Base-by-base conservation (phyloP, 2,888 invertebrate genomes). In the Lasioglossum figueresi region DNA sequence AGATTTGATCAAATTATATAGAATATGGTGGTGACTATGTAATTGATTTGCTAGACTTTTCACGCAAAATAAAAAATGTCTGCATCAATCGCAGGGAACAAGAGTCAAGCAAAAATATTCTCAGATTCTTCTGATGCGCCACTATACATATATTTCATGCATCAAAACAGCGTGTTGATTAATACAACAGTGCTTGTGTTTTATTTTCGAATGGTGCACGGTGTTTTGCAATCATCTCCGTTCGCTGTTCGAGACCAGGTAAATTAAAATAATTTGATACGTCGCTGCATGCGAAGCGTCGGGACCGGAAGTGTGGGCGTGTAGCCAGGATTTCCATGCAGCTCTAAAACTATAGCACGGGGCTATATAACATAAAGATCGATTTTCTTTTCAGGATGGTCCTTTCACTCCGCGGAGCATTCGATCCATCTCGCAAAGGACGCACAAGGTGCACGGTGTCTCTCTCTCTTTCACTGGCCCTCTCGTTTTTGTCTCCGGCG, bases 401-500 rank as follows among this genome's bases (percentile, higher is more conserved):
- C 48, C 73, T 43, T 45, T 37, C 37, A 37, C 34, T 43, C 23
- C 5, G 19, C 48, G 34, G 23, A 73, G 31, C 43, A 34, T 48
- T 45, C 45, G 72, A 70, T 48, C 31, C 45, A n/a, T 43, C 31
- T 37, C n/a, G 34, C 19, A 45, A 48, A 74, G 19, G 66, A 66
- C 52, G 75, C 31, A 48, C 71, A 52, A 19, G 52, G 74, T 59
- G 43, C 43, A 48, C 80, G 4, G 23, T 37, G 45, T 56, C 56
- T 56, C 56, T 56, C 52, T 52, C 23, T 52, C 23, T 19, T 19
- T 23, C 48, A 6, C 56, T 45, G n/a, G 31, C 45, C 31, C 45
- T 48, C 48, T 37, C 45, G 14, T 31, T 72, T 76, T 83, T 83
- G 63, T 81, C 43, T 71, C 71, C 76, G 31, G 59, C 10, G 37